Conservation (phyloP, 2,113 vertebrate genomes). For the Ptychochromis oligacanthus region DNA sequence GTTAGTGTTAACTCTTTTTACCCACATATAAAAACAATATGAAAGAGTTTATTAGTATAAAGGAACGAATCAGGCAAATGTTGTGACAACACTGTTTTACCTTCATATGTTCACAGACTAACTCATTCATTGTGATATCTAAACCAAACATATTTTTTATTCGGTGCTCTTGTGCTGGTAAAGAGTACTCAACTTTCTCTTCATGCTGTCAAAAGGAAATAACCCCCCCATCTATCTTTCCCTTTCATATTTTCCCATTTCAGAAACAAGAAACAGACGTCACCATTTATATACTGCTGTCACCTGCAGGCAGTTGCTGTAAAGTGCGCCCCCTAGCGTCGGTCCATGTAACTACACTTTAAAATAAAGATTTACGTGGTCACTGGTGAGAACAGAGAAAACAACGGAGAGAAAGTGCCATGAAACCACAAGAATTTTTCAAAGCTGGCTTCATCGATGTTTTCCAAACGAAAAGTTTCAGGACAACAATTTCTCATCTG, state of each 20-base stretch:
- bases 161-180: not conserved
- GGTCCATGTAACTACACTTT: too few species aligned
- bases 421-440: too few species aligned
- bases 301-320: too few species aligned
- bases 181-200: not conserved
- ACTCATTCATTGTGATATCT: not conserved
- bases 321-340: too few species aligned
- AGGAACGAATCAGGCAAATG: not conserved
- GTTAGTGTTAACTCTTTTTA: not conserved
- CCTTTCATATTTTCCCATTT: not conserved
- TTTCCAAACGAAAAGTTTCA: too few species aligned
- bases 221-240: not conserved
- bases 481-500: too few species aligned
- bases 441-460: too few species aligned
- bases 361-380: too few species aligned
- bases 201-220: too few species aligned
- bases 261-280: not conserved
- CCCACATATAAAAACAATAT: accelerated
- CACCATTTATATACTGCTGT: not conserved
- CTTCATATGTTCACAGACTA: not conserved
- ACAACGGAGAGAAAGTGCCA: too few species aligned
- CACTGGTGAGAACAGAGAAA: too few species aligned
- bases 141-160: not conserved
- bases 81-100: not conserved
- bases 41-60: too few species aligned